Conservation (phyloP, 2,888 invertebrate species). For the Protodeltote pygarga region DNA sequence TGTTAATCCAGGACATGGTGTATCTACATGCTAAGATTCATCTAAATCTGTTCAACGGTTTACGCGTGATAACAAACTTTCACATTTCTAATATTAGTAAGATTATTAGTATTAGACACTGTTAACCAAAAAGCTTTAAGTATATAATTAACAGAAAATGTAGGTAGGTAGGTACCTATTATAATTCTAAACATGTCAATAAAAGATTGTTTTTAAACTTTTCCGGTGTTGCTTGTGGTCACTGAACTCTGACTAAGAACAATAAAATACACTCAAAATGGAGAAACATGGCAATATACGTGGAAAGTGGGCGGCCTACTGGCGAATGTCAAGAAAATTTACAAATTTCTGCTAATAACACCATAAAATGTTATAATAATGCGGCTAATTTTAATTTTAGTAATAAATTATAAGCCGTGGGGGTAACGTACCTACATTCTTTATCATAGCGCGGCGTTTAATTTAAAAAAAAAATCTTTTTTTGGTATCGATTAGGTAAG, state of each 20-base stretch:
- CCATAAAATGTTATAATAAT: conserved; percentile 67
- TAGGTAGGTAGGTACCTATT: too few relatives aligned
- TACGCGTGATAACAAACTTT: too few relatives aligned
- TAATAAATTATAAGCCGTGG: conserved; percentile 2
- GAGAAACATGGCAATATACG: conserved; percentile 46
- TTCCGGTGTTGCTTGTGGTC: conserved; percentile 38
- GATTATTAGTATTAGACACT: too few relatives aligned
- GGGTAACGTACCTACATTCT: neutral
- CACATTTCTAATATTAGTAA: too few relatives aligned
- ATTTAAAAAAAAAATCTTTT: too few relatives aligned
- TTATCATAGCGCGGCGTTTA: too few relatives aligned
- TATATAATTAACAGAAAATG: too few relatives aligned
- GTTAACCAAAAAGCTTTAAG: too few relatives aligned
- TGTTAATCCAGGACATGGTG: too few relatives aligned
- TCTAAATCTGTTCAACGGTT: too few relatives aligned
- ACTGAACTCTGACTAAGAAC: conserved; percentile 59
- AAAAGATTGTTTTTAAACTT: conserved; percentile 31
- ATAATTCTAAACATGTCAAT: conserved; percentile 14
- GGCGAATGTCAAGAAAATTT: conserved; percentile 57
- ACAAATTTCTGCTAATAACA: conserved; percentile 69
- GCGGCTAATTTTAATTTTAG: conserved; percentile 38
- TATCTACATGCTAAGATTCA: too few relatives aligned
- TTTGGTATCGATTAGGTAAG: too few relatives aligned
- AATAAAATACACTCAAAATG: conserved; percentile 64
- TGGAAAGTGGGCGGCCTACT: conserved; percentile 65